A percentile compares a stretch with the other conserved stretches of the same genome.
These are phyloP conservation scores for Phoeniculus purpureus DNA, from an alignment of 2,797 vertebrate species.

Conservation along the genomic window DNA sequence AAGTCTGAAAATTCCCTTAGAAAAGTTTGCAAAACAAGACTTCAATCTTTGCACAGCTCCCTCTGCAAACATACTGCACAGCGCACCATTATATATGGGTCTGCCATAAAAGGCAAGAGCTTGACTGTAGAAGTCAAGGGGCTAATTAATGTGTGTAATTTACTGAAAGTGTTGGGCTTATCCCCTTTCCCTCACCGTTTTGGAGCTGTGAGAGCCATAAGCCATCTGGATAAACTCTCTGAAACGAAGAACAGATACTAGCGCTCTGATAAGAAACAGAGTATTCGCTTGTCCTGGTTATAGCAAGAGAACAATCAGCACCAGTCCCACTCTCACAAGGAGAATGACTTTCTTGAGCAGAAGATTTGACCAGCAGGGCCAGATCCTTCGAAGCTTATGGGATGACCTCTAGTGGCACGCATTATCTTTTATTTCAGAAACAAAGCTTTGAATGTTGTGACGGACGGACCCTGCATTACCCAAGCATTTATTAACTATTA, in stretches of 20 bases:
- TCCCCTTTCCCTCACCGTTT: background rate
- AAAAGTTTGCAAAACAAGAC: background rate
- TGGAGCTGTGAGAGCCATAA: background rate
- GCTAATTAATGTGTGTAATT: constrained; percentile 42
- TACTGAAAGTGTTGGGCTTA: constrained; percentile 33
- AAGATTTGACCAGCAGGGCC: background rate
- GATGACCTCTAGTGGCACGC: background rate
- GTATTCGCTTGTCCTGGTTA: background rate
- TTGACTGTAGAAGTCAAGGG: background rate
- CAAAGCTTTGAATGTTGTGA: background rate
- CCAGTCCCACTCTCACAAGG: background rate
- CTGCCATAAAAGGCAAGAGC: constrained; percentile 55
- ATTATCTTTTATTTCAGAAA: background rate
- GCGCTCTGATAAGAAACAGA: constrained; percentile 50
- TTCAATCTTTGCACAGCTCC: background rate
- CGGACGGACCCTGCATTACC: background rate
- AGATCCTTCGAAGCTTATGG: background rate
- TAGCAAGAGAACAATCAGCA: background rate
- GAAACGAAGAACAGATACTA: constrained; percentile 31
- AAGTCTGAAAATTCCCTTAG: background rate
- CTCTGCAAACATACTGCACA: background rate
- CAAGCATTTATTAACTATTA: background rate
- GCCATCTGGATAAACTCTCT: constrained; percentile 40
- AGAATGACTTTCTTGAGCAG: background rate
- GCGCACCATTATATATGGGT: background rate